Base-by-base conservation (phyloP, 2,888 invertebrate species). In the Sarcophaga carnaria region DNA sequence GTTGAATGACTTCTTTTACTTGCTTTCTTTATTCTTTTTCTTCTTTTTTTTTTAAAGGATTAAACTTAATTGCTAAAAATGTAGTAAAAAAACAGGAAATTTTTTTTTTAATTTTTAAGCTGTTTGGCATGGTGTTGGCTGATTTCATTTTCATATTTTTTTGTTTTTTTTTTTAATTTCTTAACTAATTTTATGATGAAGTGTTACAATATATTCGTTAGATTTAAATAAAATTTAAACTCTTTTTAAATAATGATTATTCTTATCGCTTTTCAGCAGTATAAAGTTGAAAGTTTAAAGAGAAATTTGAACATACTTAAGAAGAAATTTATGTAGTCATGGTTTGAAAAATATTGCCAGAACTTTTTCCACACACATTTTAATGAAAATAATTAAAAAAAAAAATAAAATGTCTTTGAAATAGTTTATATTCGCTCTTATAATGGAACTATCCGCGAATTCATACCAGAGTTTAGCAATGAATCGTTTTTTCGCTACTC, bases 11-110 rank as follows among this genome's bases (percentile, higher is more conserved):
- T 82, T 54, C 54, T 54, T 54, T 54, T 54, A 87, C 87, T 82
- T 54, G 14, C 17, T 54, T 54, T 54, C 17, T 12, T 54, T 54
- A 1, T 14, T 11, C 8, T 49, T 49, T 4, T 49, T 49, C 8
- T 49, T 14, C 8, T 49, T 54, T 17, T 54, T 82, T 20, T 81
- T 83, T 83, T 80, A 70, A 78, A 87, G 87, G 87, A 87, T 87
- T 87, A 81, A 84, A 81, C 59, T 81, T 87, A 87, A 87, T 87
- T 87, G 84, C 76, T 84, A 81, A 81, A 87, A 83, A 74, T 80
- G 37, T 37, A 72, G 14, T 49, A 75, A 27, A 66, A 37, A 37
- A 37, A 6, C 6, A 37, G 37, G 37, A 37, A 27, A 3, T 20
- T 27, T 37, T 37, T 8, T 37, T 37, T 37, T 37, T 8, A 37